Base-by-base conservation (phyloP, 2,113 vertebrate genomes). In the Hyperopisus bebe region DNA sequence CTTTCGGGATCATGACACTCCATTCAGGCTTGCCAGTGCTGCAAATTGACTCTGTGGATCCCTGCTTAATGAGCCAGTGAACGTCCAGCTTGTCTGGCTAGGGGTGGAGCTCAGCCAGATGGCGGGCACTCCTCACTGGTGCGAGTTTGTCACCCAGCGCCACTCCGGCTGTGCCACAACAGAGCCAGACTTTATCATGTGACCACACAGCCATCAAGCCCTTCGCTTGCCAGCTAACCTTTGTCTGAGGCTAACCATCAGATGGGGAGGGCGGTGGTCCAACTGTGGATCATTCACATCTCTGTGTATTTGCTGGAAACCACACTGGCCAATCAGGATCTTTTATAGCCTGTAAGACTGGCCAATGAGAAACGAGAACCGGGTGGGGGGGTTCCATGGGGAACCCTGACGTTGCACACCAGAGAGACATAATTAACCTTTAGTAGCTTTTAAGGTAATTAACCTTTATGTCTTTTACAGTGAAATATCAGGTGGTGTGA, bases 391-490 rank as follows among this genome's bases (percentile, higher is more conserved):
- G 70, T 77, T 77, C 35, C 15, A 5, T 39, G 70, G 70, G 31
- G 35, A 39, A 35, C 31, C 35, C n/a, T 80, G 74, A 80, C 0
- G 35, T 3, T 42, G 74, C 13, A 80, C 74, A 80, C 15, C 74
- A 0, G 74, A 80, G 74, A 80, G 74, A 80, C 35, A 80, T 70
- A 70, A 70, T 70, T 70, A 31, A 70, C 62, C 58, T 70, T 70
- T 70, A 10, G n/a, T 70, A 70, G 62, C 62, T 70, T 70, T 70
- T 70, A 70, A 70, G 62, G 27, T 31, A 70, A 70, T 70, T 70
- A 31, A 80, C 74, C 74, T 80, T 80, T 80, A 80, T 80, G 74
- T 42, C 74, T 80, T 42, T 70, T 70, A 70, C 62, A 70, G 62
- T 70, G 62, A 70, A 70, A 80, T 80, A 35, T 80, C 31, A 80